phyloP scores from a whole-genome alignment of 2,888 invertebrate genomes.

The Cremastinae sp. region DNA sequence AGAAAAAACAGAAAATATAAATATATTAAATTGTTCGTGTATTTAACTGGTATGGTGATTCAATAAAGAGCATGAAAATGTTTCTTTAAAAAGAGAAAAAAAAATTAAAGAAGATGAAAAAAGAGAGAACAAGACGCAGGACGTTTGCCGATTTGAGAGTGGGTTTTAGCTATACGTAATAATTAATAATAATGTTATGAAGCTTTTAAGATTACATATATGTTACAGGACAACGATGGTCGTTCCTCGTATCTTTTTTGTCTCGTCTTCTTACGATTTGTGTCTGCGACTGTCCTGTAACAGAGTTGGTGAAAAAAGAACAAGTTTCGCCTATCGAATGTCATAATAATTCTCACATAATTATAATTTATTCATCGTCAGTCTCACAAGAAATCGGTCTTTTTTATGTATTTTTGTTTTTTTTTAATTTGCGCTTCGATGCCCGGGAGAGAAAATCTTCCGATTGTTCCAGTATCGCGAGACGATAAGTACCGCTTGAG shows the following conservation, averaged over 20 bases:
- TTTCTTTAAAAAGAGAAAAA: slow-evolving; percentile 58
- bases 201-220: slow-evolving; percentile 60
- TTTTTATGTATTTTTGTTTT: slow-evolving; percentile 32
- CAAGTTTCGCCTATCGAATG: slow-evolving; percentile 23
- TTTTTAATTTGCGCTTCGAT: slow-evolving; percentile 26
- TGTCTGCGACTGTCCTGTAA: slow-evolving; percentile 31
- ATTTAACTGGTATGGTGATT: slow-evolving; percentile 61
- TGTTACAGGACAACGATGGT: slow-evolving; percentile 40
- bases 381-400: slow-evolving; percentile 17
- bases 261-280: slow-evolving; percentile 6
- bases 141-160: slow-evolving; percentile 63
- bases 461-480: slow-evolving; percentile 5
- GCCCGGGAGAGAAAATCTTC: slow-evolving; percentile 24
- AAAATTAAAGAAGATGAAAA: slow-evolving; percentile 42
- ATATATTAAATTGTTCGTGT: slow-evolving; percentile 55
- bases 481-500: slow-evolving; percentile 8
- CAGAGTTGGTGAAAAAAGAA: slow-evolving; percentile 29
- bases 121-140: slow-evolving; percentile 61
- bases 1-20: slow-evolving; percentile 25
- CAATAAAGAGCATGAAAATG: slow-evolving; percentile 60
- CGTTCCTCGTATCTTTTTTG: slow-evolving; percentile 26
- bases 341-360: slow-evolving; percentile 35
- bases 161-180: slow-evolving; percentile 58
- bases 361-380: slow-evolving; percentile 45
- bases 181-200: slow-evolving; percentile 55